Percentiles rank a stretch among this genome's conserved stretches.
Evolutionary conservation across 2,888 invertebrate genomes (phyloP).

Genomic region (Reticulitermes lucifugus): DNA sequence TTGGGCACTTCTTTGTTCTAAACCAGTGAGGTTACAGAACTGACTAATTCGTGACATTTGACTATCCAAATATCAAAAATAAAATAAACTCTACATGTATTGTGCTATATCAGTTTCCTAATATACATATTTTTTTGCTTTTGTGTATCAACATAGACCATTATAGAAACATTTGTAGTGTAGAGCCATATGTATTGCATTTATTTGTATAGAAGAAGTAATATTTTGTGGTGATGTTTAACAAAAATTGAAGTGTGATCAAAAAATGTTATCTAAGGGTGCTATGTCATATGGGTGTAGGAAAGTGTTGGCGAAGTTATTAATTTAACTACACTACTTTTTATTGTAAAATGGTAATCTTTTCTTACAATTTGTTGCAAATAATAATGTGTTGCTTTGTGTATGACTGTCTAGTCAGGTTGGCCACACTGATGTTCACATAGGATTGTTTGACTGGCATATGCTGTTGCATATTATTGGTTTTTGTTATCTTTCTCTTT

Average conservation of each 20-base stretch:
- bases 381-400: slow-evolving; percentile 44
- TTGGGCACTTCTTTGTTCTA: slow-evolving; percentile 10
- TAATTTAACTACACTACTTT: slow-evolving; percentile 32
- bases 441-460: slow-evolving; percentile 42
- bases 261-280: slow-evolving; percentile 37
- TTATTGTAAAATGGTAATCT: slow-evolving; percentile 24
- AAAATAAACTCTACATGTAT: background rate
- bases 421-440: slow-evolving; percentile 31
- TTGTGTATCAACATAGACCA: slow-evolving; percentile 17
- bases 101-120: slow-evolving; percentile 11
- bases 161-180: slow-evolving; percentile 7
- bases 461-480: slow-evolving; percentile 30
- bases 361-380: slow-evolving; percentile 43
- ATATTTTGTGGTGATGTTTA: slow-evolving; percentile 37
- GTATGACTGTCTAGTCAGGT: slow-evolving; percentile 43
- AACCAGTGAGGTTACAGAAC: background rate
- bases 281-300: slow-evolving; percentile 35
- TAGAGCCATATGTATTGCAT: slow-evolving; percentile 49
- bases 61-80: slow-evolving; percentile 9
- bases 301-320: slow-evolving; percentile 38
- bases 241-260: slow-evolving; percentile 41
- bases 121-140: slow-evolving; percentile 25
- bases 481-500: background rate
- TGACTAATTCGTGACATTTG: slow-evolving; percentile 3
- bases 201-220: slow-evolving; percentile 50